A percentile compares a stretch with the other conserved stretches of the same genome.
Conservation (phyloP, 2,797 vertebrate species). For the Chelidonichthys spinosus region DNA sequence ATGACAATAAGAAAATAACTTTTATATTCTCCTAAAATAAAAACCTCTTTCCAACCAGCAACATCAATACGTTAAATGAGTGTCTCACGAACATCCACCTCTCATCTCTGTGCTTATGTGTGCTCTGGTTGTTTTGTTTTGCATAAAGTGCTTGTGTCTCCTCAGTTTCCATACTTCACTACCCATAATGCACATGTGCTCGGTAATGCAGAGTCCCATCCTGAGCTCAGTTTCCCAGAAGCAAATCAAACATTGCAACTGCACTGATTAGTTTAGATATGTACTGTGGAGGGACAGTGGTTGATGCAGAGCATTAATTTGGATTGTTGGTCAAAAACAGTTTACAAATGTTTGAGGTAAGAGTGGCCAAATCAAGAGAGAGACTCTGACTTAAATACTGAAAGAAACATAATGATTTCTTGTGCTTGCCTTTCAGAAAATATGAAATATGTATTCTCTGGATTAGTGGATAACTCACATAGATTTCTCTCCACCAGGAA, state of each 20-base stretch:
- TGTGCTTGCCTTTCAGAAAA: conserved; percentile 17
- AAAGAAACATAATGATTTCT: conserved; percentile 13
- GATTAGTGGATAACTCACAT: neutral
- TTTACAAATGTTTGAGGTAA: conserved; percentile 9
- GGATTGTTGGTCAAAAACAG: conserved; percentile 7
- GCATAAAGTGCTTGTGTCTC: conserved; percentile 69
- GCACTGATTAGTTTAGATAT: conserved; percentile 17
- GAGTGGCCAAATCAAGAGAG: conserved; percentile 12
- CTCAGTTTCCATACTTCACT: conserved; percentile 38
- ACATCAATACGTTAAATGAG: conserved; percentile 15
- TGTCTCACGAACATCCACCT: conserved; percentile 7
- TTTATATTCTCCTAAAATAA: conserved; percentile 15
- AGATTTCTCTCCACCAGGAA: neutral
- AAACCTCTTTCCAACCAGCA: neutral
- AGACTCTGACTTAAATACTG: neutral
- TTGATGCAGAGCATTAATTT: conserved; percentile 1
- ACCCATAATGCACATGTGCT: conserved; percentile 38
- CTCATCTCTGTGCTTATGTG: conserved; percentile 13
- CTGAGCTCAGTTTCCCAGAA: conserved; percentile 57
- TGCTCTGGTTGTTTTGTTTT: conserved; percentile 43
- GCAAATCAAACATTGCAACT: conserved; percentile 36
- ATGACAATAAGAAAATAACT: conserved; percentile 27
- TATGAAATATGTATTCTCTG: neutral
- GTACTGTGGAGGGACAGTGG: neutral
- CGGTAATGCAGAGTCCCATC: conserved; percentile 48